Evolutionary conservation across 2,113 vertebrate genomes (phyloP), one percentile per base, ranked within the genome.

Genomic region (Indri indri): DNA sequence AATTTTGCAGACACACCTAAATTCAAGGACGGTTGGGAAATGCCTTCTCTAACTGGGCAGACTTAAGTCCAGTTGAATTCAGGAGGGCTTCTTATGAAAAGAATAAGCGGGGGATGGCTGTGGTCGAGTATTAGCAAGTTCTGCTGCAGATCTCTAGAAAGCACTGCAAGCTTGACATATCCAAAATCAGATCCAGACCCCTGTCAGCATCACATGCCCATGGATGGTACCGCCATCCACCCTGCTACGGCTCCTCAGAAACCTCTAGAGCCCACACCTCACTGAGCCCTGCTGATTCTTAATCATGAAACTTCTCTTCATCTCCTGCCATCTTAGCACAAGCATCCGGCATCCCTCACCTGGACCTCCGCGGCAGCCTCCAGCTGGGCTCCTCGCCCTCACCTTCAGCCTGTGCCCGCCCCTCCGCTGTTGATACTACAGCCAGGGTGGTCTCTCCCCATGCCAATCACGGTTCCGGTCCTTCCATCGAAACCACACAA

Each of bases 381-480:
- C 57, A 68, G 1, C 40, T 45, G 37, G 30, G 9, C 16, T 81
- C 52, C 27, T 79, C 34, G 2, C 34, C 3, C 37, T 81, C 22
- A 7, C 22, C 22, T n/a, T n/a, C n/a, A n/a, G n/a, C n/a, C 17
- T 11, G 0, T 11, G 20, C 37, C 37, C 32, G 47, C n/a, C 9
- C 54, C 25, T 25, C 22, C 14, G 6, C 7, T 13, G 25, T 5
- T 12, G 47, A 34, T 20, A 27, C 11, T 4, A 12, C 4, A 40
- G 20, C 23, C 16, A 45, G 8, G 0, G 16, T 25, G 16, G 4
- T 16, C 66, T 66, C 63, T 70, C 57, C 18, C 13, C 6, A 0
- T 37, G 2, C 4, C 34, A 23, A 13, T 10, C 22, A 4, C 25
- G 2, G 22, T 47, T 84, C 45, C 30, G 37, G 74, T 23, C 12